Evolutionary conservation across 2,113 vertebrate genomes (phyloP).

Genomic region (Arothron firmamentum): DNA sequence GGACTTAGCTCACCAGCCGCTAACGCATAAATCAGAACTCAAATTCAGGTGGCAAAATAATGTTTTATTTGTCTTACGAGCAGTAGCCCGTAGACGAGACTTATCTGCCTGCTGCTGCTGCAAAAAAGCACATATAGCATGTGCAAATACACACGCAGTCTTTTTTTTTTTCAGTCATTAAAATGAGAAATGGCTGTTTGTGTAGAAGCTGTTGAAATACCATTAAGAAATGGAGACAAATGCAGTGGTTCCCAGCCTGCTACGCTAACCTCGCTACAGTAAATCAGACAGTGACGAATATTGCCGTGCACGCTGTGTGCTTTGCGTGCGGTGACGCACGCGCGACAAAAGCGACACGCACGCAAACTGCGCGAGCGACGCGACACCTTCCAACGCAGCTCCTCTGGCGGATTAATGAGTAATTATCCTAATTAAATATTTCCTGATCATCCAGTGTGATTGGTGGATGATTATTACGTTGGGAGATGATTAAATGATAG

Average conservation of each 20-base stretch:
- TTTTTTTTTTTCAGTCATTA: constrained; percentile 72
- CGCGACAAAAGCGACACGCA: constrained; percentile 16
- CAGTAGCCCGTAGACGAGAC: constrained; percentile 28
- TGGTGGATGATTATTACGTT: constrained; percentile 63
- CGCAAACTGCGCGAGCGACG: constrained; percentile 38
- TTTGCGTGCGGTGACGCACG: constrained; percentile 46
- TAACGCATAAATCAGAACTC: constrained; percentile 57
- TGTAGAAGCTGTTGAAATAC: constrained; percentile 76
- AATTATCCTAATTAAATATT: constrained; percentile 72
- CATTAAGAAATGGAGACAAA: constrained; percentile 82
- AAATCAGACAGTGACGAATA: constrained; percentile 80
- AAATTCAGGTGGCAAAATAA: constrained; percentile 40
- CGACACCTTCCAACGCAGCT: constrained; percentile 39
- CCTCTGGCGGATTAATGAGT: constrained; percentile 59
- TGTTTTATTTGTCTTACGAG: constrained; percentile 44
- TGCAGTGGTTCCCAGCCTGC: constrained; percentile 67
- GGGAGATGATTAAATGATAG: constrained; percentile 63
- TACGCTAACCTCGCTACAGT: constrained; percentile 58
- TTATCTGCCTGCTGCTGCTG: constrained; percentile 18
- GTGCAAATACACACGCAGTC: constrained; percentile 29
- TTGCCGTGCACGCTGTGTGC: constrained; percentile 40
- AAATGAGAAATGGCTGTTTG: constrained; percentile 77
- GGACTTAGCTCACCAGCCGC: constrained; percentile 53
- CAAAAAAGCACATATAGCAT: constrained; percentile 9
- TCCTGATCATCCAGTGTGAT: constrained; percentile 63